These are phyloP conservation scores for Drosophila sordidula DNA, from an alignment of 2,888 invertebrate genomes.

Conservation along the genomic window DNA sequence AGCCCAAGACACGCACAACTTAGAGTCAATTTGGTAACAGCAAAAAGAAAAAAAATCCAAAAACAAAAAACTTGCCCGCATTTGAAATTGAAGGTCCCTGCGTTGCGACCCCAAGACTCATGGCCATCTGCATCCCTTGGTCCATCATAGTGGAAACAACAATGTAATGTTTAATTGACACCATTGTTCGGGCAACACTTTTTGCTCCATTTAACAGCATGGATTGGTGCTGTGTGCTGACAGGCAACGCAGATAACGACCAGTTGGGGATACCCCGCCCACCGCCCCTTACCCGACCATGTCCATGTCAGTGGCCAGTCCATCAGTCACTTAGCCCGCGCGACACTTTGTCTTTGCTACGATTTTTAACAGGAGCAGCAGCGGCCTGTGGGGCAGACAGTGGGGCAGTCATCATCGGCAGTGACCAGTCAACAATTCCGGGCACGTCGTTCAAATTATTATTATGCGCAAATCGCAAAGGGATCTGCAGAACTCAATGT, in stretches of 20 bases:
- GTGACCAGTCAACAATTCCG: constrained; percentile 76
- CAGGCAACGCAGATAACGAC: constrained; percentile 70
- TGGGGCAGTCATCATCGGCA: constrained; percentile 42
- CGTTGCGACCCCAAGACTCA: constrained; percentile 31
- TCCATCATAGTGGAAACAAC: constrained; percentile 63
- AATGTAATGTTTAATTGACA: constrained; percentile 82
- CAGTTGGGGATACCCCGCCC: constrained; percentile 9
- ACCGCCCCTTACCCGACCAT: neutral
- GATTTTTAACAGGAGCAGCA: constrained; percentile 43
- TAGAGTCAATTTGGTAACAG: constrained; percentile 51
- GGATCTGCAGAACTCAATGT: constrained; percentile 64
- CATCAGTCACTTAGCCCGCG: constrained; percentile 71
- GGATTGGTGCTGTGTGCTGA: constrained; percentile 65
- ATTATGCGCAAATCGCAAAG: constrained; percentile 84
- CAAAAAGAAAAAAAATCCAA: constrained; percentile 17
- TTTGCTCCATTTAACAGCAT: constrained; percentile 80
- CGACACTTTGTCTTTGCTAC: constrained; percentile 64
- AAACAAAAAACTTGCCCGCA: constrained; percentile 40
- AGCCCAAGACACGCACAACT: constrained; percentile 53
- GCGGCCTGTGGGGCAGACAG: constrained; percentile 3
- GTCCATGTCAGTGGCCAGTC: constrained; percentile 62
- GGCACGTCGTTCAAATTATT: constrained; percentile 83
- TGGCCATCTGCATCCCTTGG: constrained; percentile 55
- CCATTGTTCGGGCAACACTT: constrained; percentile 79
- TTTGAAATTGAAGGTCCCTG: constrained; percentile 64